phyloP scores from a whole-genome alignment of 2,113 vertebrate genomes.

The Callipepla californica region DNA sequence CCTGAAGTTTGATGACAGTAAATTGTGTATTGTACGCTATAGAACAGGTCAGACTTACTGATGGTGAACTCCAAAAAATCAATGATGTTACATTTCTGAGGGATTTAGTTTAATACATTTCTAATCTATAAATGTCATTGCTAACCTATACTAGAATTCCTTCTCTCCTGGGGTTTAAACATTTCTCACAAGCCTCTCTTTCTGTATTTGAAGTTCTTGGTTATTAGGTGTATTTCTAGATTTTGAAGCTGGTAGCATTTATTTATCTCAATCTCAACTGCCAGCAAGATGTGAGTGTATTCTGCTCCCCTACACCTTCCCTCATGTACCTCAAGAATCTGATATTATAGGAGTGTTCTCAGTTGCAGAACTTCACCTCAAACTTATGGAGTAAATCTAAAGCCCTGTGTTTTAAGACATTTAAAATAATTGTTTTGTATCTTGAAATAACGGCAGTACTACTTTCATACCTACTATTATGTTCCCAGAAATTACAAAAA shows the following conservation, averaged over 20 bases:
- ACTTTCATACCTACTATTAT: background rate
- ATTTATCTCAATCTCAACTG: background rate
- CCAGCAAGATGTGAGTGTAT: background rate
- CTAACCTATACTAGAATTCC: background rate
- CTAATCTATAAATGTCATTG: background rate
- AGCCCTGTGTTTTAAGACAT: background rate
- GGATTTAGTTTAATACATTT: background rate
- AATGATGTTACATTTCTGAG: background rate
- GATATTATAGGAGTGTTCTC: background rate
- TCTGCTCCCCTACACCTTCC: background rate
- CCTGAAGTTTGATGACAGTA: background rate
- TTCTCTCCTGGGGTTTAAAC: conserved; percentile 7
- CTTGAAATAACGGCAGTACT: background rate
- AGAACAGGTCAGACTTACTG: background rate
- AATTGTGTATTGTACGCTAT: background rate
- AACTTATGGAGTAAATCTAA: background rate
- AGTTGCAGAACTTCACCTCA: background rate
- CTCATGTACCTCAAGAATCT: background rate
- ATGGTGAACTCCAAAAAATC: background rate
- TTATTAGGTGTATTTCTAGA: conserved; percentile 13
- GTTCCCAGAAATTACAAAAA: background rate
- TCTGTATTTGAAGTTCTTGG: conserved; percentile 44
- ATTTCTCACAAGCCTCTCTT: conserved; percentile 22
- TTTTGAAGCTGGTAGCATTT: conserved; percentile 23
- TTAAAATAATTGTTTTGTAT: background rate